Base-by-base conservation (phyloP, 92 coral and sea anemone genomes). In the Actinostola sp. region DNA sequence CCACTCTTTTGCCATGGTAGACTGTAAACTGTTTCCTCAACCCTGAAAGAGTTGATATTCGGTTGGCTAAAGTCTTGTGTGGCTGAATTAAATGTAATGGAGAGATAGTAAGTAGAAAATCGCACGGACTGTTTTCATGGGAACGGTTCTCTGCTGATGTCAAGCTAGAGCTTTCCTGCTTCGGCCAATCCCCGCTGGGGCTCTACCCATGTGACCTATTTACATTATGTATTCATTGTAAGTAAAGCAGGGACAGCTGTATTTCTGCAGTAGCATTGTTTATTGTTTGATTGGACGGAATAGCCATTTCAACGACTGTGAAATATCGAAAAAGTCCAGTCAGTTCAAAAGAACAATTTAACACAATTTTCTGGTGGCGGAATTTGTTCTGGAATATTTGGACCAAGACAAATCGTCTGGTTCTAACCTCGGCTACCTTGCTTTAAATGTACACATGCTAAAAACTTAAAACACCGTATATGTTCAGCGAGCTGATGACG, bases 11-110 rank as follows among this genome's bases (percentile, higher is more conserved):
- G 50, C 81, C 81, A 75, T 75, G 71, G 48, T 61, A 64, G 81
- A 55, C 54, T 17, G 51, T 34, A 3, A 68, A 63, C 55, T 23
- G 61, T 32, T 52, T 10, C 56, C 45, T 75, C 81, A 75, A 75
- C 81, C 81, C 81, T 26, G 38, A 64, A 75, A 75, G 81, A 75
- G 81, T 75, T 75, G 81, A 75, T 75, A 75, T 75, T 75, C 54
- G 63, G 71, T 34, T 24, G 69, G 48, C 39, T 75, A 66, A 9
- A 75, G 73, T 35, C 34, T 61, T 73, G 63, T 41, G 8, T 53
- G 42, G 71, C 21, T 44, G 64, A 63, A 30, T 75, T 51, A 62
- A 75, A 51, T 75, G 63, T 32, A 73, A 31, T 13, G 46, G 45
- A 21, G 29, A 46, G 72, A 35, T 68, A 68, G 70, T 60, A 43